Evolutionary conservation across 2,888 invertebrate species (phyloP), one percentile per base, ranked within the genome.

Genomic region (Eupithecia dodoneata): DNA sequence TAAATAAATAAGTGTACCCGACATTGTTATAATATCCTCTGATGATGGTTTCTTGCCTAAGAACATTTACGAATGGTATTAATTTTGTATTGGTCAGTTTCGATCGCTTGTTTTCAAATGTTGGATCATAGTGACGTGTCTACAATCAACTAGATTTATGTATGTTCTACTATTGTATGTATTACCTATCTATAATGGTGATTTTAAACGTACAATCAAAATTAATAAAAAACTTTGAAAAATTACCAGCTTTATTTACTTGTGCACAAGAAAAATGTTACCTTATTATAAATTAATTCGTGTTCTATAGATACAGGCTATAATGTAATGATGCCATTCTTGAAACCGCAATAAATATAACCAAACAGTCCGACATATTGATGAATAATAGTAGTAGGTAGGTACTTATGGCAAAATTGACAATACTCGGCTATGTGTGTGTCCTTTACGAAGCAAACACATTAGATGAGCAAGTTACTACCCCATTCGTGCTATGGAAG

Each of bases 401-500:
- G 30, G 30, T 30, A 30, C 7, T 55, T 2, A n/a, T n/a, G 55
- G 7, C 2, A n/a, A 55, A 55, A n/a, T n/a, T n/a, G 7, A 0
- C 2, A 55, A 59, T 10, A 9, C 59, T 59, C 18, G 18, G n/a
- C 7, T 18, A 4, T 59, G 18, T 10, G 4, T 59, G 4, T 59
- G 18, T 10, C 10, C 59, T 10, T 59, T 18, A 3, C 18, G 18
- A 0, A 63, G 4, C 63, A 30, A 63, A 30, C 30, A 18, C 63
- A 63, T 18, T 63, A 30, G 30, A 63, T 12, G 63, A 63, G 63
- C 63, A 63, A 63, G 10, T 63, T 10, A 63, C 63, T 18, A 59
- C 59, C 18, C 18, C 18, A 41, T 72, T 75, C 77, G 77, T 75
- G 77, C 55, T 71, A 15, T 41, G 49, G 2, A 73, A 66, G 73